Conservation (phyloP, 2,888 invertebrate genomes). For the Gnatocerus cornutus region DNA sequence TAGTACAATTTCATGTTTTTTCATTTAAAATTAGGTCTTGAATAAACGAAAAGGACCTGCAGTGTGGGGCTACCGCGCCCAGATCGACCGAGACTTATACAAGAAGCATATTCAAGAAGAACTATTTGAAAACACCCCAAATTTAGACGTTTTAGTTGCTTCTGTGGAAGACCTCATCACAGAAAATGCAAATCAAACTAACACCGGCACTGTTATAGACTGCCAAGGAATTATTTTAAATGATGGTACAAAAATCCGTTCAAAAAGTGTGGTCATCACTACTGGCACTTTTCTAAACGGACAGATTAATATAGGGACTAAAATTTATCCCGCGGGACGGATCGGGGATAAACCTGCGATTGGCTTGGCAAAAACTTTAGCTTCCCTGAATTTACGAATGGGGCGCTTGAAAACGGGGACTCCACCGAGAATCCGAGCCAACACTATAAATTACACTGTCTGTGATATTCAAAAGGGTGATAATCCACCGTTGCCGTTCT, state of each 20-base stretch:
- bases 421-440: conserved; percentile 83
- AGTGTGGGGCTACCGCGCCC: conserved; percentile 91
- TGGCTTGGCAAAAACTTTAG: conserved; percentile 82
- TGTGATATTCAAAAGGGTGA: conserved; percentile 77
- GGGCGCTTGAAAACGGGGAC: conserved; percentile 91
- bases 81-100: conserved; percentile 89
- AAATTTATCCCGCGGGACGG: conserved; percentile 84
- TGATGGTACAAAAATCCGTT: conserved; percentile 76
- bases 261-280: conserved; percentile 84
- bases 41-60: conserved; percentile 89
- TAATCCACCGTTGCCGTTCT: conserved; percentile 83
- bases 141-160: conserved; percentile 80
- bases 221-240: conserved; percentile 74
- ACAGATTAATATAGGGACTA: conserved; percentile 87
- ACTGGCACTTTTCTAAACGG: conserved; percentile 93
- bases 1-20: too few species aligned
- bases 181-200: conserved; percentile 63
- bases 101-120: conserved; percentile 84
- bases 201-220: conserved; percentile 58
- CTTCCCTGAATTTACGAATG: conserved; percentile 81
- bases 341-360: conserved; percentile 86
- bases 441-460: conserved; percentile 79
- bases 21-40: conserved; percentile 72
- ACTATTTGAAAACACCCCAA: conserved; percentile 76
- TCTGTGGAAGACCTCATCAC: conserved; percentile 87